Evolutionary conservation across 2,113 vertebrate genomes (phyloP).

Genomic region (Zootoca vivipara): DNA sequence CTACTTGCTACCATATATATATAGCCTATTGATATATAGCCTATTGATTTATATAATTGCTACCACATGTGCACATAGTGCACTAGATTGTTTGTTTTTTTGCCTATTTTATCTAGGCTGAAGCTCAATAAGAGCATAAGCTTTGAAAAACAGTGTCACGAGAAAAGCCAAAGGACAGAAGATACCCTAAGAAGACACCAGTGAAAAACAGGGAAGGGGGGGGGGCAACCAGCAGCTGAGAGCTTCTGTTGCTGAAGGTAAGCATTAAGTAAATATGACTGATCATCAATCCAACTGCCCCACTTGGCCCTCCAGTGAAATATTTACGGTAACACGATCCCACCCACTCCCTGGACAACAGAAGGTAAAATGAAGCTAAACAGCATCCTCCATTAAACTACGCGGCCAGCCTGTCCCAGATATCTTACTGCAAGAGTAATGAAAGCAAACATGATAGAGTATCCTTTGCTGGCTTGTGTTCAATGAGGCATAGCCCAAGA

Average conservation of each 20-base stretch:
- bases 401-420: neutral
- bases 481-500: slow-evolving; percentile 13
- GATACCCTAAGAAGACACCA: neutral
- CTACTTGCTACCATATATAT: neutral
- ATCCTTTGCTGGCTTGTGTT: slow-evolving; percentile 7
- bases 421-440: slow-evolving; percentile 16
- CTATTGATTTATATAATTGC: neutral
- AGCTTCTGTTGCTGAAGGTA: neutral
- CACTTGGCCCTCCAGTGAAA: slow-evolving; percentile 34
- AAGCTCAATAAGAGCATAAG: neutral
- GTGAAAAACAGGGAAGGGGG: neutral
- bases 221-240: neutral
- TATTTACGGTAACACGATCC: slow-evolving; percentile 47
- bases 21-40: neutral
- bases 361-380: slow-evolving; percentile 45
- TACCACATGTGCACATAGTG: neutral
- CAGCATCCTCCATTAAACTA: slow-evolving; percentile 6
- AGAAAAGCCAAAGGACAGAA: neutral
- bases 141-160: neutral
- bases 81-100: neutral
- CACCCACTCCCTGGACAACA: slow-evolving; percentile 9
- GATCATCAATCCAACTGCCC: slow-evolving; percentile 34
- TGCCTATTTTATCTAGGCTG: neutral
- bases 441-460: slow-evolving; percentile 33
- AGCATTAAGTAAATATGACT: slow-evolving; percentile 43